A percentile compares a stretch with the other conserved stretches of the same genome.
Conservation (phyloP, 2,888 invertebrate species). For the Apamea crenata region DNA sequence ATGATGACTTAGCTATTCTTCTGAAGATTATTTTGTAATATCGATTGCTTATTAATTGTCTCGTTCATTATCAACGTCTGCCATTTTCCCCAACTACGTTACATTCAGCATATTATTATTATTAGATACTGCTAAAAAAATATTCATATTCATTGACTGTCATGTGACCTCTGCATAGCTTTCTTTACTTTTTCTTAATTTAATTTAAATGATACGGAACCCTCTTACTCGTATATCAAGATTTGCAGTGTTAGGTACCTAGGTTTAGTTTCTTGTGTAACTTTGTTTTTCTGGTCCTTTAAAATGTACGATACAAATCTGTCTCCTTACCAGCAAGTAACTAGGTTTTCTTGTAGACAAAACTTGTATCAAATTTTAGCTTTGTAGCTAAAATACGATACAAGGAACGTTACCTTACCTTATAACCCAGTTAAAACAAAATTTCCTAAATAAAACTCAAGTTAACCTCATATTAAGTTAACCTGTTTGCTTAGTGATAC, state of each 20-base stretch:
- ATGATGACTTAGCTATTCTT: too few relatives aligned
- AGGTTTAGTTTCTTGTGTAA: neutral
- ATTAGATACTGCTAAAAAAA: neutral
- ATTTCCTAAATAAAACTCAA: neutral
- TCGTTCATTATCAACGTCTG: neutral
- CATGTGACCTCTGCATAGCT: neutral
- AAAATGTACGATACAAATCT: neutral
- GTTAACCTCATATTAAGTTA: neutral
- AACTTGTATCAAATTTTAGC: neutral
- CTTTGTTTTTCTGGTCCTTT: too few relatives aligned
- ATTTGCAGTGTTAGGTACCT: neutral
- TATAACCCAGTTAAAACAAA: too few relatives aligned
- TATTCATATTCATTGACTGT: neutral
- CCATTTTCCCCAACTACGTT: neutral
- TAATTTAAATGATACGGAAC: neutral
- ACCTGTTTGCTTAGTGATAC: conserved; percentile 6
- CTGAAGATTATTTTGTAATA: neutral
- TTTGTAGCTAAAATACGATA: too few relatives aligned
- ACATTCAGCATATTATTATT: too few relatives aligned
- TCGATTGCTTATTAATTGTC: neutral
- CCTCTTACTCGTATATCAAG: too few relatives aligned
- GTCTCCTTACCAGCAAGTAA: neutral
- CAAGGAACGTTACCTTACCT: too few relatives aligned
- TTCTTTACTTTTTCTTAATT: neutral
- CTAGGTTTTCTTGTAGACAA: neutral